These are phyloP conservation scores for Sminthurides bifidus DNA, from an alignment of 1,140 invertebrate genomes.

Conservation along the genomic window DNA sequence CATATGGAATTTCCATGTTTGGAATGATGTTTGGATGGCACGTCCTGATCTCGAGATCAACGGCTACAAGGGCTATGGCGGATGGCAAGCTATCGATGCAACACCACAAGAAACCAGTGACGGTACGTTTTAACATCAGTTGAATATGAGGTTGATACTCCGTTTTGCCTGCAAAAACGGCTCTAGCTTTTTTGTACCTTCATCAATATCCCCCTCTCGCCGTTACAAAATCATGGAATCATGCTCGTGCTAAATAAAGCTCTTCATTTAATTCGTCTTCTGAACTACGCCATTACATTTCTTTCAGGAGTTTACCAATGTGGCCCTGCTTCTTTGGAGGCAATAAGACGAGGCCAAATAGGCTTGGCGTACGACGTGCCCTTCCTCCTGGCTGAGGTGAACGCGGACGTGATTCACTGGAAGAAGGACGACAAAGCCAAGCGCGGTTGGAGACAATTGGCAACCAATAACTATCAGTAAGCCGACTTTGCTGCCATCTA, in stretches of 20 bases:
- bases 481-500: too few species aligned
- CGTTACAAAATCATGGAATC: too few species aligned
- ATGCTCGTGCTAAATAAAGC: too few species aligned
- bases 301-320: slow-evolving; percentile 45
- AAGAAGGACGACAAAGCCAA: slow-evolving; percentile 50
- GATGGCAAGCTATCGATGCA: slow-evolving; percentile 67
- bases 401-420: slow-evolving; percentile 60
- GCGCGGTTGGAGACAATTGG: slow-evolving; percentile 53
- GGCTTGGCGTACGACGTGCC: slow-evolving; percentile 59
- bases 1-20: slow-evolving; percentile 72
- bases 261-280: too few species aligned
- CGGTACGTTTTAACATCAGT: slow-evolving; percentile 18
- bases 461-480: slow-evolving; percentile 57
- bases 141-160: background rate
- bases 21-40: slow-evolving; percentile 61
- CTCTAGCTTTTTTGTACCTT: too few species aligned
- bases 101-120: slow-evolving; percentile 64
- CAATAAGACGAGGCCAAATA: slow-evolving; percentile 59
- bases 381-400: slow-evolving; percentile 66
- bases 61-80: slow-evolving; percentile 48
- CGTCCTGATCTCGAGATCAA: slow-evolving; percentile 14
- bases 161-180: too few species aligned
- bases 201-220: too few species aligned
- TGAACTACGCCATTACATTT: too few species aligned
- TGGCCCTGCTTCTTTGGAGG: slow-evolving; percentile 52